phyloP scores from a whole-genome alignment of 2,113 vertebrate genomes.

The Cathartes aura region DNA sequence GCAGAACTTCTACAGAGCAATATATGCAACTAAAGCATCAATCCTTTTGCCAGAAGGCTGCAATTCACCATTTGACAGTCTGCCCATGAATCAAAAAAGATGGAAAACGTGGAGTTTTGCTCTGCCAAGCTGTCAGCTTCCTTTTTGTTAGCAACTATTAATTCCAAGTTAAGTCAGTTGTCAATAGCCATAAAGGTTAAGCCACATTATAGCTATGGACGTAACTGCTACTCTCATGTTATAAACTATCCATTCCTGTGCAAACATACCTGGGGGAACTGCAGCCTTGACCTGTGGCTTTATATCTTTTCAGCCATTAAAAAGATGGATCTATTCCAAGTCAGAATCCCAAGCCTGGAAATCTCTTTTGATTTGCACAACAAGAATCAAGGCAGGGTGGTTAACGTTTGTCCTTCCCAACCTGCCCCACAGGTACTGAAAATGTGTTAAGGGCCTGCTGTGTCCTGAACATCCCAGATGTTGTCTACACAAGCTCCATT shows the following conservation, averaged over 20 bases:
- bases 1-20: background rate
- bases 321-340: background rate
- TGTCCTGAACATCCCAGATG: background rate
- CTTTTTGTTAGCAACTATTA: background rate
- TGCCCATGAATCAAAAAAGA: background rate
- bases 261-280: background rate
- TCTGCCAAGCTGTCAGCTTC: background rate
- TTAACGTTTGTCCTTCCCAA: background rate
- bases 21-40: background rate
- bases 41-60: background rate
- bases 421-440: conserved; percentile 26
- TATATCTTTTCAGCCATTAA: background rate
- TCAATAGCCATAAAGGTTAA: background rate
- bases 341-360: background rate
- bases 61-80: background rate
- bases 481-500: conserved; percentile 27
- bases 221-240: background rate
- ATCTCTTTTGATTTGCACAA: background rate
- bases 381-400: background rate
- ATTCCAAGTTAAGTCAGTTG: background rate
- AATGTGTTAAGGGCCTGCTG: conserved; percentile 30
- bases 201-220: background rate
- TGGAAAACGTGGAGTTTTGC: background rate
- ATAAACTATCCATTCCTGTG: background rate
- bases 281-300: background rate